Conservation (phyloP, 1,140 invertebrate genomes). For the Halotydeus destructor region DNA sequence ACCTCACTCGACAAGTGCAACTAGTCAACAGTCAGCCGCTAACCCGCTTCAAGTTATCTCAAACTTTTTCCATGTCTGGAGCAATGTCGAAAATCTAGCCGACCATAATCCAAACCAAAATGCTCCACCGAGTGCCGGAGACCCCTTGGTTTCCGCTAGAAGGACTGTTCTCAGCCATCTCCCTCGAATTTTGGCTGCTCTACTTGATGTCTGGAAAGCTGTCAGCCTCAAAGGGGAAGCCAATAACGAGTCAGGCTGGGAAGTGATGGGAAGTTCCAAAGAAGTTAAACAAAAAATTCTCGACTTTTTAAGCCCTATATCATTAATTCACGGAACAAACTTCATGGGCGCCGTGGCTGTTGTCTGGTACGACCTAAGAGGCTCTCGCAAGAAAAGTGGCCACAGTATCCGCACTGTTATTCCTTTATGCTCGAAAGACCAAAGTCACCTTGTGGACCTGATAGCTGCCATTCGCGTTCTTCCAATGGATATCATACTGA, state of each 20-base stretch:
- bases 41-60: slow-evolving; percentile 32
- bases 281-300: slow-evolving; percentile 51
- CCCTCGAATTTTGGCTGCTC: slow-evolving; percentile 53
- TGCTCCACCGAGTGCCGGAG: slow-evolving; percentile 5
- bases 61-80: slow-evolving; percentile 51
- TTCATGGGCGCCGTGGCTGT: slow-evolving; percentile 67
- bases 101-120: neutral
- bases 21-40: neutral
- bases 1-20: neutral
- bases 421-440: slow-evolving; percentile 42
- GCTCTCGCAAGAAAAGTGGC: slow-evolving; percentile 10
- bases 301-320: slow-evolving; percentile 66
- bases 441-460: slow-evolving; percentile 53
- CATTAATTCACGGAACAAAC: slow-evolving; percentile 56
- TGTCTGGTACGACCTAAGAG: slow-evolving; percentile 58
- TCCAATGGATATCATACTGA: slow-evolving; percentile 33
- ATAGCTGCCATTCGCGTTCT: slow-evolving; percentile 59
- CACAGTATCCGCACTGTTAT: slow-evolving; percentile 29
- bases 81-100: slow-evolving; percentile 18
- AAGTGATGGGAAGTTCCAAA: slow-evolving; percentile 25
- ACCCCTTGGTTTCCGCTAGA: slow-evolving; percentile 36
- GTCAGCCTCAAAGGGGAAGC: slow-evolving; percentile 21
- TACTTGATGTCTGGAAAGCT: slow-evolving; percentile 58
- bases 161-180: slow-evolving; percentile 52
- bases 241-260: slow-evolving; percentile 12